phyloP scores from a whole-genome alignment of 2,888 invertebrate genomes.

The Phyto melanocephala region DNA sequence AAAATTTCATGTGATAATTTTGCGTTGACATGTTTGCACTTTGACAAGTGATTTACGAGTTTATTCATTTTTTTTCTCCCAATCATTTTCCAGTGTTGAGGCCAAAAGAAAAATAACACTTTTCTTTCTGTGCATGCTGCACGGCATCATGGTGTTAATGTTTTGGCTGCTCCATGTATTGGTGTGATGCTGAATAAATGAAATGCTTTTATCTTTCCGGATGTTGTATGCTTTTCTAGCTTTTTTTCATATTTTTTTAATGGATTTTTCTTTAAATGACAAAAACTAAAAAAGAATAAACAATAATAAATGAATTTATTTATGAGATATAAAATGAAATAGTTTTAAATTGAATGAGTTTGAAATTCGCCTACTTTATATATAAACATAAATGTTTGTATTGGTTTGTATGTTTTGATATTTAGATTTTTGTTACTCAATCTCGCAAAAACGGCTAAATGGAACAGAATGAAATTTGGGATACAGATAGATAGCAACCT shows the following conservation, averaged over 20 bases:
- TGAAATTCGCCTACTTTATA: too few relatives aligned
- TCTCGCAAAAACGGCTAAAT: too few relatives aligned
- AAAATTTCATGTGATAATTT: constrained; percentile 57
- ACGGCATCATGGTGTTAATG: constrained; percentile 46
- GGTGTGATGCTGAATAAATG: constrained; percentile 36
- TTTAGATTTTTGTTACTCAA: too few relatives aligned
- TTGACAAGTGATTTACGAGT: constrained; percentile 64
- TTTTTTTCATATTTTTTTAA: not conserved
- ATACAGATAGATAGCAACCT: too few relatives aligned
- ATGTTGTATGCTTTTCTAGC: constrained; percentile 27
- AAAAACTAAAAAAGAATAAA: not conserved
- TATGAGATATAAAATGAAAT: not conserved
- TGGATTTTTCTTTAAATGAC: constrained; percentile 8
- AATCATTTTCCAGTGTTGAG: not conserved
- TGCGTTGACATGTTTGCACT: constrained; percentile 64
- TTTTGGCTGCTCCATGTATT: constrained; percentile 40
- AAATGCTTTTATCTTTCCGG: constrained; percentile 56
- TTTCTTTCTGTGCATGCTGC: constrained; percentile 13
- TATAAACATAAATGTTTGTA: not conserved
- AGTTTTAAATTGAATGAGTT: not conserved
- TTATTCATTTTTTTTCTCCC: constrained; percentile 31
- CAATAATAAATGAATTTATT: constrained; percentile 3
- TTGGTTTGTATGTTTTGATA: too few relatives aligned
- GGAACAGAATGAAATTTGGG: too few relatives aligned
- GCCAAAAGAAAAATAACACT: constrained; percentile 7